These are phyloP conservation scores for Reinhardtius hippoglossoides DNA, from an alignment of 2,113 vertebrate genomes.

Conservation along the genomic window DNA sequence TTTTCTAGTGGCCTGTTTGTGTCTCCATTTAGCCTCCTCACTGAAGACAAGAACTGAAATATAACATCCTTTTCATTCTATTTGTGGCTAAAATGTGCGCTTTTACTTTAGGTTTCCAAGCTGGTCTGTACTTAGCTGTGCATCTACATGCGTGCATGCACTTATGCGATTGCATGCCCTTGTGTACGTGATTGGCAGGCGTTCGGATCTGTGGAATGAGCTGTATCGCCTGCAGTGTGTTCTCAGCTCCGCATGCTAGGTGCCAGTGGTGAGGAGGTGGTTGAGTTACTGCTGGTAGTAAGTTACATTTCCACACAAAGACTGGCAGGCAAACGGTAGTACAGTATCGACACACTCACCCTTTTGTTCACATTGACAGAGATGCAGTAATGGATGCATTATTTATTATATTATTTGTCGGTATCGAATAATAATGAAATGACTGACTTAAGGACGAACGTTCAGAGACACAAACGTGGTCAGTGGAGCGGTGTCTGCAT, in stretches of 20 bases:
- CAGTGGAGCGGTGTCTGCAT: slow-evolving; percentile 18
- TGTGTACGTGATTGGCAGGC: slow-evolving; percentile 63
- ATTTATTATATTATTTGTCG: slow-evolving; percentile 24
- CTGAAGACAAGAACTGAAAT: background rate
- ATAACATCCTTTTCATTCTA: background rate
- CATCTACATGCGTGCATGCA: slow-evolving; percentile 30
- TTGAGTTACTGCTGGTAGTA: slow-evolving; percentile 32
- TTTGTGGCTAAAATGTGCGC: background rate
- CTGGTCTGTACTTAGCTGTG: slow-evolving; percentile 15
- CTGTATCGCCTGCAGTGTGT: slow-evolving; percentile 49
- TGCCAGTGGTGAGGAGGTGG: slow-evolving; percentile 34
- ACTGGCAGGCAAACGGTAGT: slow-evolving; percentile 1
- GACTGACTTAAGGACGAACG: slow-evolving; percentile 21
- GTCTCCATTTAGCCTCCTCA: background rate
- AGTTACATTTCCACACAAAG: slow-evolving; percentile 29
- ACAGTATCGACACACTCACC: background rate
- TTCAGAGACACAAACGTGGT: slow-evolving; percentile 11
- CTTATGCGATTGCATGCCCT: slow-evolving; percentile 25
- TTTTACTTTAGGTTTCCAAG: background rate
- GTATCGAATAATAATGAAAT: slow-evolving; percentile 8
- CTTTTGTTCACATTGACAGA: background rate
- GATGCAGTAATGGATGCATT: slow-evolving; percentile 15
- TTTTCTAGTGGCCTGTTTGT: background rate
- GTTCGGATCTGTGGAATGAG: slow-evolving; percentile 70
- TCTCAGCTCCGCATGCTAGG: slow-evolving; percentile 55